Evolutionary conservation across 2,888 invertebrate genomes (phyloP).

Genomic region (Chirona hameri): DNA sequence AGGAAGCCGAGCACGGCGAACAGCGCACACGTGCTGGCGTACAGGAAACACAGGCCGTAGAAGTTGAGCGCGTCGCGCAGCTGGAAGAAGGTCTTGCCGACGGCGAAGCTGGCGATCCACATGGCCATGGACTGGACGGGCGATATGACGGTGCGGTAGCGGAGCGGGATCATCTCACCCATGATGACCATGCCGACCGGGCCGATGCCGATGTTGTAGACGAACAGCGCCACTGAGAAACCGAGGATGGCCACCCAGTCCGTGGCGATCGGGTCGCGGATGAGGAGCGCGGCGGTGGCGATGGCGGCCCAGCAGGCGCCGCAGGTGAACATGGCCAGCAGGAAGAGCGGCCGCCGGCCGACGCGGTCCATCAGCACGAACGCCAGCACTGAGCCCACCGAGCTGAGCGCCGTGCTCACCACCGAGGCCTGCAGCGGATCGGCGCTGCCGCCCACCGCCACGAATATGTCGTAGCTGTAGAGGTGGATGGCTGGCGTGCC

Average conservation of each 20-base stretch:
- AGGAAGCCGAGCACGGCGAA: background rate
- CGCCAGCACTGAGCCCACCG: conserved; percentile 22
- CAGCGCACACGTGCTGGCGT: background rate
- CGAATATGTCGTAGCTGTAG: conserved; percentile 30
- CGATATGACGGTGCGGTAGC: conserved; percentile 24
- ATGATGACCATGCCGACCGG: conserved; percentile 30
- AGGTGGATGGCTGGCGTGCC: conserved; percentile 30
- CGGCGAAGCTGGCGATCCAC: conserved; percentile 26
- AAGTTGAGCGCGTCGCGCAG: conserved; percentile 24
- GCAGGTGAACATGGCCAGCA: background rate
- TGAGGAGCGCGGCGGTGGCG: background rate
- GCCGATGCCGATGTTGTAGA: conserved; percentile 29
- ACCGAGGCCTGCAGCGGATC: conserved; percentile 12
- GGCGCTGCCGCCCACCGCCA: conserved; percentile 22
- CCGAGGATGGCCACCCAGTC: conserved; percentile 29
- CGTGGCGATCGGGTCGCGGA: background rate
- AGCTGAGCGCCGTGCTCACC: conserved; percentile 3
- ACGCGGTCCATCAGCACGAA: conserved; percentile 23
- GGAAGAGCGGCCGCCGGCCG: conserved; percentile 10
- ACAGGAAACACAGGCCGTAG: conserved; percentile 6
- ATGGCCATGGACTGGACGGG: conserved; percentile 23
- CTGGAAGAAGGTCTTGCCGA: conserved; percentile 29
- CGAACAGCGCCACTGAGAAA: conserved; percentile 28
- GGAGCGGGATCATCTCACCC: conserved; percentile 27
- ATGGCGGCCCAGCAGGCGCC: background rate